These are phyloP conservation scores for Yponomeuta evonymella DNA, from an alignment of 2,888 invertebrate genomes.

Conservation along the genomic window DNA sequence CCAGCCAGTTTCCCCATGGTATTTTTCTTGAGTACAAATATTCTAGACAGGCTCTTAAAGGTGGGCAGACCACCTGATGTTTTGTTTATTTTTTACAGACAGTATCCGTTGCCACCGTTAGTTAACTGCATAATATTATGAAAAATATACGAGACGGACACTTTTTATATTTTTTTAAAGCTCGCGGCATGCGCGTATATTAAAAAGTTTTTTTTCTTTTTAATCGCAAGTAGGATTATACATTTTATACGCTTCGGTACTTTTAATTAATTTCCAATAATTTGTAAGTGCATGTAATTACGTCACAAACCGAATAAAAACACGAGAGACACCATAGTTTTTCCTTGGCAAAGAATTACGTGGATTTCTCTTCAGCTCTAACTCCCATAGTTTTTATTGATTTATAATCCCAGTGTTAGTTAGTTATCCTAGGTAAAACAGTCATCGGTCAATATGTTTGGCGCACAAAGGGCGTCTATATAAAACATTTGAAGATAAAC, in stretches of 20 bases:
- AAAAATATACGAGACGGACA: background rate
- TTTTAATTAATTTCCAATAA: constrained; percentile 10
- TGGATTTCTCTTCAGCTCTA: background rate
- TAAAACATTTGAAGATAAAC: too few species aligned
- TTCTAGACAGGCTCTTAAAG: constrained; percentile 4
- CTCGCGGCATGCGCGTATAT: background rate
- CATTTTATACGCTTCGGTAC: constrained; percentile 7
- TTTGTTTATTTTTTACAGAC: constrained; percentile 2
- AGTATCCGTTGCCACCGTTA: constrained; percentile 6
- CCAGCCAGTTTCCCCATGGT: background rate
- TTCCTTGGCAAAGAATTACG: background rate
- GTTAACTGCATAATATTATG: constrained; percentile 13
- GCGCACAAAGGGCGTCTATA: too few species aligned
- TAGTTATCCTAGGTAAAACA: too few species aligned
- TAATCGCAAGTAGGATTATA: constrained; percentile 7
- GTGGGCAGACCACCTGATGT: constrained; percentile 8
- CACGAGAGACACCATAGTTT: background rate
- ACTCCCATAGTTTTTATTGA: background rate
- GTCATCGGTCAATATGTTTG: too few species aligned
- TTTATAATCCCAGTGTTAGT: too few species aligned
- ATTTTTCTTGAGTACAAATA: background rate
- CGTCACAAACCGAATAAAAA: background rate
- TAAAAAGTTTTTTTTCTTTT: constrained; percentile 11
- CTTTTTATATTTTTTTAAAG: constrained; percentile 1
- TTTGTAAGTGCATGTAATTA: constrained; percentile 1